These are phyloP conservation scores for Leuctra nigra DNA, from an alignment of 2,888 invertebrate species.

Conservation along the genomic window DNA sequence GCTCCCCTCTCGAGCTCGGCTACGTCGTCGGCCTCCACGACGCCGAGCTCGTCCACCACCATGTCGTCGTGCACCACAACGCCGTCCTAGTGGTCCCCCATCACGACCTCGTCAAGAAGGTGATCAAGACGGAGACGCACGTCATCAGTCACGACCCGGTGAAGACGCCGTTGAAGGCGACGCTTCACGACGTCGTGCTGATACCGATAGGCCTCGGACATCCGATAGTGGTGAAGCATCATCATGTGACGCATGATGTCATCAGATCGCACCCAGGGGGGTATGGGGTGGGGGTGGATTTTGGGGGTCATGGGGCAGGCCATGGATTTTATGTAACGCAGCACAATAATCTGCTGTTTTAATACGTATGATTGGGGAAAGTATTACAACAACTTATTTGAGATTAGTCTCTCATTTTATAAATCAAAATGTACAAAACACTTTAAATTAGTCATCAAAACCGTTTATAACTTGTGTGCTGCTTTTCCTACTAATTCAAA, in stretches of 20 bases:
- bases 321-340: conserved; percentile 10
- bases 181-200: neutral
- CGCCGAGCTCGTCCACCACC: conserved; percentile 6
- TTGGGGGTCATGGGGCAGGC: neutral
- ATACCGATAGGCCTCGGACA: conserved; percentile 4
- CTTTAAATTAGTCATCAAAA: too few species aligned
- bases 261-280: conserved; percentile 12
- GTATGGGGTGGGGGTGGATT: conserved; percentile 11
- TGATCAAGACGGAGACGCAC: neutral
- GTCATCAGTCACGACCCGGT: neutral
- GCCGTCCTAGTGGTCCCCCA: neutral
- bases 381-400: too few species aligned
- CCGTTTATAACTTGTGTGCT: too few species aligned
- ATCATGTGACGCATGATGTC: neutral
- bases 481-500: too few species aligned
- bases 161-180: neutral
- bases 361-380: too few species aligned
- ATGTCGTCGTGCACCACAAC: neutral
- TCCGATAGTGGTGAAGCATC: conserved; percentile 1
- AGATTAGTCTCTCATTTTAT: too few species aligned
- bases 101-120: neutral
- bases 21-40: conserved; percentile 11
- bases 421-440: too few species aligned
- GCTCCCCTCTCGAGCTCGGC: conserved; percentile 9
- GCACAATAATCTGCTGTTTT: too few species aligned